Conservation (phyloP, 2,797 vertebrate genomes). For the Chelmon rostratus region DNA sequence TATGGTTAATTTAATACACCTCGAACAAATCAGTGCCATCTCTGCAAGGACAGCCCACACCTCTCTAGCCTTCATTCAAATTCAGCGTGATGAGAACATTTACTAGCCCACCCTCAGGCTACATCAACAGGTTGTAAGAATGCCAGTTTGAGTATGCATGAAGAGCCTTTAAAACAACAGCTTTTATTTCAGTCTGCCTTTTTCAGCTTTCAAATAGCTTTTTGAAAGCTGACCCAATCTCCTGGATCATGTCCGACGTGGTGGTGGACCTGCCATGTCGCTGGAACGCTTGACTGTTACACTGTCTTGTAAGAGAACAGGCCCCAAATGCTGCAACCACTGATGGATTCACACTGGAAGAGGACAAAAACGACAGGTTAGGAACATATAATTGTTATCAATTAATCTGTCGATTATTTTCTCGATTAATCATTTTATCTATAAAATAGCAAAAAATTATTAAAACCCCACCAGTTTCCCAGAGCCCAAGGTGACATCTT, state of each 20-base stretch:
- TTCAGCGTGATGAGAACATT: constrained; percentile 13
- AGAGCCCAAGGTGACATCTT: neutral
- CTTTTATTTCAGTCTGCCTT: constrained; percentile 25
- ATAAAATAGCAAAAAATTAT: neutral
- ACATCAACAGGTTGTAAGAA: constrained; percentile 12
- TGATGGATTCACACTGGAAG: constrained; percentile 90
- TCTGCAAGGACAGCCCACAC: constrained; percentile 8
- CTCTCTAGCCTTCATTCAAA: neutral
- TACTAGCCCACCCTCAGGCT: constrained; percentile 9
- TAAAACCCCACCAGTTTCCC: too few species aligned
- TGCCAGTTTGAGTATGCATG: constrained; percentile 19
- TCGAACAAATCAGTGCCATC: constrained; percentile 11
- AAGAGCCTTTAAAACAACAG: constrained; percentile 25
- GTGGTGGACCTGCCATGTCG: constrained; percentile 93
- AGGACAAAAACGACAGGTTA: neutral
- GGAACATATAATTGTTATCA: neutral
- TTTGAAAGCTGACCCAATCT: constrained; percentile 93
- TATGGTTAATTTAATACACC: constrained; percentile 32
- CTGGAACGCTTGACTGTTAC: constrained; percentile 95
- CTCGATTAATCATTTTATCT: neutral
- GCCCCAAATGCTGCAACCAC: constrained; percentile 95
- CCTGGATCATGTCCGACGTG: constrained; percentile 95
- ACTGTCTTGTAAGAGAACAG: constrained; percentile 93
- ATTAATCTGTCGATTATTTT: neutral
- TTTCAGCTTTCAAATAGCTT: constrained; percentile 94